Evolutionary conservation across 2,888 invertebrate genomes (phyloP), one percentile per base, ranked within the genome.

Genomic region (Muschampia plurimacula): DNA sequence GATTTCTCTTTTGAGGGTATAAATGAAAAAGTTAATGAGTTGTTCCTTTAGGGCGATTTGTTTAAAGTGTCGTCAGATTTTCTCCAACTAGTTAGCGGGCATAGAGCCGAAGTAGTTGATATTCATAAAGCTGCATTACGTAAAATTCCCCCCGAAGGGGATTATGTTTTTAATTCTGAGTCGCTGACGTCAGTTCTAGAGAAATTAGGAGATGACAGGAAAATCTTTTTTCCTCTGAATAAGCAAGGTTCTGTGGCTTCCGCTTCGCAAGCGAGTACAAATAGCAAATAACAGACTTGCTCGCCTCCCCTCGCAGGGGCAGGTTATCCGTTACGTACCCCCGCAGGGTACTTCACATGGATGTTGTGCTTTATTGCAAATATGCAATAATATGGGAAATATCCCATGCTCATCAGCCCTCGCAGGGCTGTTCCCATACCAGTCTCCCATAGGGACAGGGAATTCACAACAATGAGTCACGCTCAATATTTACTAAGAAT

Each of bases 61-160:
- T 8, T 13, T 8, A 70, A 65, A 12, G n/a, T 70, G n/a, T 70
- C 65, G 0, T 46, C 57, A 2, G 59, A 70, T 22, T 22, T 70
- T 8, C 6, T 70, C 13, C 70, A 70, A 65, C 7, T 70, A 8
- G 55, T 59, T 3, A 65, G 65, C 9, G 70, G 65, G 0, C 70
- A 70, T 32, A 63, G 70, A 65, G 70, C 70, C 0, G 70, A 70
- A 46, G 5, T 15, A 7, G 59, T 70, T 22, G 39, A 70, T 13
- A 3, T 70, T 15, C 2, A 46, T 4, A 70, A 70, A 65, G 8
- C 57, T 0, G 22, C 64, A 1, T 46, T 70, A n/a, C 44, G 46
- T 10, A 70, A 57, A 65, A 41, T 70, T 1, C 65, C 70, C 0
- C 70, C 70, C 8, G 57, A 64, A 0, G 36, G 39, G 3, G 15